phyloP scores from a whole-genome alignment of 2,888 invertebrate species.

The Melieria crassipennis region DNA sequence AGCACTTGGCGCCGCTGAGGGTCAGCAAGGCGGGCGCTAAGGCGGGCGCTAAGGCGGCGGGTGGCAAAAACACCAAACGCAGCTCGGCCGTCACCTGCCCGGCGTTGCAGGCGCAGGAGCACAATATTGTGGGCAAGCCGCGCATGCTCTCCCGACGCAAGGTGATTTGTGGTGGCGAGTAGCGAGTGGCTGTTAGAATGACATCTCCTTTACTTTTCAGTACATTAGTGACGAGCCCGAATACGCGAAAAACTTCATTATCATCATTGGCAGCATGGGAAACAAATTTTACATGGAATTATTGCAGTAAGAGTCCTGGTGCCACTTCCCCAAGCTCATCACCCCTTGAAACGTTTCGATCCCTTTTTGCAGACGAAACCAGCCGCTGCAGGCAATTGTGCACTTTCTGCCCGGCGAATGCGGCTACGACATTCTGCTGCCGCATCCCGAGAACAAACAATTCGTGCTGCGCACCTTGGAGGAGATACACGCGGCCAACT shows the following conservation, averaged over 20 bases:
- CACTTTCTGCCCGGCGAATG: conserved; percentile 55
- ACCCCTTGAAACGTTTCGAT: not conserved
- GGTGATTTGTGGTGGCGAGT: conserved; percentile 39
- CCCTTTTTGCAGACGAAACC: conserved; percentile 34
- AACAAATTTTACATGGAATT: conserved; percentile 46
- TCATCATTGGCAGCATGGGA: conserved; percentile 49
- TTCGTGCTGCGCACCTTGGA: conserved; percentile 45
- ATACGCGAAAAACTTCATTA: conserved; percentile 46
- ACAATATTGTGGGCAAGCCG: conserved; percentile 48
- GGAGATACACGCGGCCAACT: conserved; percentile 46
- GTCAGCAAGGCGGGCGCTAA: not conserved
- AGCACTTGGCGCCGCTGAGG: conserved; percentile 20
- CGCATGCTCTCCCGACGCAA: conserved; percentile 42
- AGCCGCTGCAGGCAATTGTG: conserved; percentile 53
- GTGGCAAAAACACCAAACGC: not conserved
- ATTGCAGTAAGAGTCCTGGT: conserved; percentile 17
- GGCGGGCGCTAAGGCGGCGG: not conserved
- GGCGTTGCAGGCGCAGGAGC: conserved; percentile 42
- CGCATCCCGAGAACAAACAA: conserved; percentile 47
- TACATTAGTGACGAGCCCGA: conserved; percentile 52
- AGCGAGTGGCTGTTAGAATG: not conserved
- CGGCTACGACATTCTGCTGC: conserved; percentile 53
- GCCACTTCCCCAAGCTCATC: conserved; percentile 20
- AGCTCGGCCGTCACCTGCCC: conserved; percentile 15
- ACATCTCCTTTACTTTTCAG: conserved; percentile 26